Evolutionary conservation across 2,797 vertebrate species (phyloP).

Genomic region (Ctenochaetus hawaiiensis): DNA sequence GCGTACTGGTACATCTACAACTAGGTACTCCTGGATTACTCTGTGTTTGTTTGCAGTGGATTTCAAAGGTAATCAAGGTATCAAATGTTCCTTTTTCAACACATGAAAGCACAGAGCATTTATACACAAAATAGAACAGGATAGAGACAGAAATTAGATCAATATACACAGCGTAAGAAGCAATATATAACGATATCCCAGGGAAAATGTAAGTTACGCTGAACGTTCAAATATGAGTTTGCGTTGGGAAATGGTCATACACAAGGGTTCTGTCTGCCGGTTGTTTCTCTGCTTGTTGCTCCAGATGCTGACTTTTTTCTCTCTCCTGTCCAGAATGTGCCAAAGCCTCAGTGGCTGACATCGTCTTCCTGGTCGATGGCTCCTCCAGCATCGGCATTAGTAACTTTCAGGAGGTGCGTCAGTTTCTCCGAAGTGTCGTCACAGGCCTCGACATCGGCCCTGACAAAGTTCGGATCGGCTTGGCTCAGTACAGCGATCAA

Average conservation of each 20-base stretch:
- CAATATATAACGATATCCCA: no score
- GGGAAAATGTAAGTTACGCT: background rate
- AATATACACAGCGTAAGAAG: no score
- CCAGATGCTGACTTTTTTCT: conserved; percentile 29
- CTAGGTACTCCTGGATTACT: background rate
- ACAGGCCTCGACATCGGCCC: conserved; percentile 82
- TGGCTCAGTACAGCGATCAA: conserved; percentile 85
- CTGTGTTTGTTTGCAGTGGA: background rate
- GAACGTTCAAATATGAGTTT: background rate
- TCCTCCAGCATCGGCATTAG: conserved; percentile 81
- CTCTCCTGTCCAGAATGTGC: conserved; percentile 80
- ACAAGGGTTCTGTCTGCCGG: no score
- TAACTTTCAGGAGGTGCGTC: conserved; percentile 83
- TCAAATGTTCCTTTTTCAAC: no score
- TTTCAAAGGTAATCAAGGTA: background rate
- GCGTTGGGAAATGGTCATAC: background rate
- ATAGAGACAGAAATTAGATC: no score
- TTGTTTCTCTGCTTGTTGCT: background rate
- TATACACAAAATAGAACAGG: no score
- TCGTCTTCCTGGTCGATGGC: conserved; percentile 89
- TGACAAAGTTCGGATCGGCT: conserved; percentile 83
- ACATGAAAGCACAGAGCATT: no score
- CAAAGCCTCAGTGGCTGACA: conserved; percentile 82
- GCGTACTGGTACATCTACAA: background rate
- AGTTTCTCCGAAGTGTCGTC: conserved; percentile 82